These are phyloP conservation scores for Acipenser ruthenus DNA, from an alignment of 2,797 vertebrate species.

Conservation along the genomic window DNA sequence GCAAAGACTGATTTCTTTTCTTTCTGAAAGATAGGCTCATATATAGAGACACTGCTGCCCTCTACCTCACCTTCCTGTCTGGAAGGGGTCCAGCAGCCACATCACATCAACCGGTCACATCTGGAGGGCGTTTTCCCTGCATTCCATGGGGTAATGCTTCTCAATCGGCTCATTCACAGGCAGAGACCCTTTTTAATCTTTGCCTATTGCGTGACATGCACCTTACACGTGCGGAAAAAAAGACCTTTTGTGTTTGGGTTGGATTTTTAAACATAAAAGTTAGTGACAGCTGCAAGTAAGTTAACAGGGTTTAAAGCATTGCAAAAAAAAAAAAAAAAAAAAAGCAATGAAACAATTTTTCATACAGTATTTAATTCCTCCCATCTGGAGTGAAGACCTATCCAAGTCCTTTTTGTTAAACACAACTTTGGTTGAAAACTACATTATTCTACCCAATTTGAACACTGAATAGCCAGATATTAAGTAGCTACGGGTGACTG, in stretches of 20 bases:
- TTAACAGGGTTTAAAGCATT: background rate
- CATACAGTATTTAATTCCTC: slow-evolving; percentile 32
- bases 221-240: slow-evolving; percentile 43
- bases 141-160: slow-evolving; percentile 34
- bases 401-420: background rate
- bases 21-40: slow-evolving; percentile 21
- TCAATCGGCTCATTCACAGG: slow-evolving; percentile 45
- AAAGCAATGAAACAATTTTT: slow-evolving; percentile 19
- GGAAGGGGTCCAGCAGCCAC: slow-evolving; percentile 35
- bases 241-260: slow-evolving; percentile 30
- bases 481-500: too few species aligned
- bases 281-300: slow-evolving; percentile 28
- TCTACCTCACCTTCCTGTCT: slow-evolving; percentile 40
- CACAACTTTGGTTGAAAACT: background rate
- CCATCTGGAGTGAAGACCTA: slow-evolving; percentile 40
- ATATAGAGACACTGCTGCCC: slow-evolving; percentile 33
- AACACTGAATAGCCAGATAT: too few species aligned
- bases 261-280: slow-evolving; percentile 19
- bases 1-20: slow-evolving; percentile 3
- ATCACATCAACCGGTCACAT: slow-evolving; percentile 35
- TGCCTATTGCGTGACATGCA: slow-evolving; percentile 30
- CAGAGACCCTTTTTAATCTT: slow-evolving; percentile 5
- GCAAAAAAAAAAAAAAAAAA: background rate
- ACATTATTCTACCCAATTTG: too few species aligned
- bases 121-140: slow-evolving; percentile 49